Evolutionary conservation across 2,888 invertebrate genomes (phyloP).

Genomic region (Prenolepis imparis): DNA sequence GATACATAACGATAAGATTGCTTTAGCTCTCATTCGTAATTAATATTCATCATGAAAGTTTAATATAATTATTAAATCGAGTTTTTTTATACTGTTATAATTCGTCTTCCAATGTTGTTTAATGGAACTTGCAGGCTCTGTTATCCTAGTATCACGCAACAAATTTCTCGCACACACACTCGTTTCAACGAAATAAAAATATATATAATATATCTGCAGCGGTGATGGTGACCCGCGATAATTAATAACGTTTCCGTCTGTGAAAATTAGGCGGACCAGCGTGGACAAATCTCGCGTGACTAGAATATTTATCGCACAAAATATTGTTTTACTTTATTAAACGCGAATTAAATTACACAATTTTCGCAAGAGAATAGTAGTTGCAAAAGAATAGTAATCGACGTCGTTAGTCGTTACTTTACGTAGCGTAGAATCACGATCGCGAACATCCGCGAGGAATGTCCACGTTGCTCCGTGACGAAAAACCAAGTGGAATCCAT

Average conservation of each 20-base stretch:
- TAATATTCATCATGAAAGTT: not conserved
- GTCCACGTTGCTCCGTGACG: conserved; percentile 72
- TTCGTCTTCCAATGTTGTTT: conserved; percentile 72
- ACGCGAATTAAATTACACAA: not conserved
- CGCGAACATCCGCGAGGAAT: conserved; percentile 11
- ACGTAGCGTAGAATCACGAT: not conserved
- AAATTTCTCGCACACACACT: conserved; percentile 27
- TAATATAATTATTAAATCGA: not conserved
- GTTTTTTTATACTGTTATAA: conserved; percentile 50
- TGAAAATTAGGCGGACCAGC: conserved; percentile 74
- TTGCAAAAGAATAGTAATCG: not conserved
- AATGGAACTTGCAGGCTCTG: conserved; percentile 20
- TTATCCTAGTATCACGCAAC: not conserved
- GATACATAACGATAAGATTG: not conserved
- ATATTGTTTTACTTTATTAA: conserved; percentile 22
- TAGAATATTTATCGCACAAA: not conserved
- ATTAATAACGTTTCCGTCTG: conserved; percentile 80
- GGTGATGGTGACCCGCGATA: conserved; percentile 74
- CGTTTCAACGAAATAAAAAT: conserved; percentile 38
- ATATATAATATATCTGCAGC: conserved; percentile 55
- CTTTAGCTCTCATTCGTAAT: not conserved
- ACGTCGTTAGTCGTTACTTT: conserved; percentile 19
- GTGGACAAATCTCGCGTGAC: conserved; percentile 61
- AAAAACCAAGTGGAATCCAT: conserved; percentile 83
- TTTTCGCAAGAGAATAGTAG: conserved; percentile 8